Conservation (phyloP, 2,888 invertebrate genomes). For the Drosophila neotestacea region DNA sequence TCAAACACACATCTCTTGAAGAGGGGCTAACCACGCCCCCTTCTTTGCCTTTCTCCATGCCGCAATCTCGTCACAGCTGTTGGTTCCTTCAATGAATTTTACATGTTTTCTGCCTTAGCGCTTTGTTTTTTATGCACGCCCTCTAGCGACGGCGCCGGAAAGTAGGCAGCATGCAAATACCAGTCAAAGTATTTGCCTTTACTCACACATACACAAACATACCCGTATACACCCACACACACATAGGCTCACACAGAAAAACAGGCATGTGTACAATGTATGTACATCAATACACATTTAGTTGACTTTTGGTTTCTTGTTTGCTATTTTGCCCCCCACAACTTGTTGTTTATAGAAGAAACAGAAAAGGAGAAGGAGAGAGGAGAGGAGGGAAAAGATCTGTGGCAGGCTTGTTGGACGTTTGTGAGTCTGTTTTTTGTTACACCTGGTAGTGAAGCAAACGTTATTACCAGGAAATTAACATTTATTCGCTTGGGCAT, state of each 20-base stretch:
- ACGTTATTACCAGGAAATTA: slow-evolving; percentile 77
- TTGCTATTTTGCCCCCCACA: slow-evolving; percentile 27
- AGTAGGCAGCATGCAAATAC: slow-evolving; percentile 59
- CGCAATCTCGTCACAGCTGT: slow-evolving; percentile 43
- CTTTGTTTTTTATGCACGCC: slow-evolving; percentile 62
- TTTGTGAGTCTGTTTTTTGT: slow-evolving; percentile 31
- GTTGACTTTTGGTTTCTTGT: slow-evolving; percentile 67
- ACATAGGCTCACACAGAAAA: neutral
- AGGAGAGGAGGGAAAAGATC: neutral
- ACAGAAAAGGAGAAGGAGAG: neutral
- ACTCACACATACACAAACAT: slow-evolving; percentile 15
- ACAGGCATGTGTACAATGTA: slow-evolving; percentile 30
- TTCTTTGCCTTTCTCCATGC: slow-evolving; percentile 1
- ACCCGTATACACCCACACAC: slow-evolving; percentile 8
- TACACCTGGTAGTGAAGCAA: slow-evolving; percentile 62
- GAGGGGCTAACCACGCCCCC: neutral
- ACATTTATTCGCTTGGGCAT: slow-evolving; percentile 73
- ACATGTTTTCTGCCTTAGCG: slow-evolving; percentile 57
- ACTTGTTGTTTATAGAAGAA: slow-evolving; percentile 34
- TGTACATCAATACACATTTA: slow-evolving; percentile 55
- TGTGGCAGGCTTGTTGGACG: neutral
- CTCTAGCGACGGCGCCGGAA: slow-evolving; percentile 29
- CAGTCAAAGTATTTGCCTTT: slow-evolving; percentile 45
- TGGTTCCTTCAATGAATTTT: slow-evolving; percentile 69
- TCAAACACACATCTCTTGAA: slow-evolving; percentile 1